Evolutionary conservation across 2,113 vertebrate species (phyloP), one percentile per base, ranked within the genome.

Genomic region (Oreotrochilus melanogaster): DNA sequence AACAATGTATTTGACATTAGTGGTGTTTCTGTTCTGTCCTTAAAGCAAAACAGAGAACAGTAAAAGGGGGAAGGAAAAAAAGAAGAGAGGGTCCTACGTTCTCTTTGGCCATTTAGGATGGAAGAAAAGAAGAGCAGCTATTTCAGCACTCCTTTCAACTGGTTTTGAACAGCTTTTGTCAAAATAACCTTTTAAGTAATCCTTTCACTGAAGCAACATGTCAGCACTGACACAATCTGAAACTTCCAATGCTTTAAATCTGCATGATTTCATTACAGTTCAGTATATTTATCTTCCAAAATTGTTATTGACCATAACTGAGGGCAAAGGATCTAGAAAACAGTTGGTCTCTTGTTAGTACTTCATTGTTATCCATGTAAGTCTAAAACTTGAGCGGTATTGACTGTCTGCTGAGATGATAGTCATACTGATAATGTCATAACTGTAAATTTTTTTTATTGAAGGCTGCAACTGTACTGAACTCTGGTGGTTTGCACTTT

Each of bases 341-440:
- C 1, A 30, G 13, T 21, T 67, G 24, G 6, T 19, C 0, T 39
- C 48, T 65, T 53, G 10, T 35, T 64, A 50, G 19, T 30, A 25
- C 3, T n/a, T 23, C 27, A 2, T 24, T 5, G 8, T 57, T 73
- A 88, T 61, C 21, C 18, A 43, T 0, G 0, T n/a, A 39, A 57
- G 18, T 45, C 31, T 78, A 28, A 91, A 80, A 53, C 19, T 42
- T 61, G 37, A 70, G 39, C n/a, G 42, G 24, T 27, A 39, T 27
- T 53, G 51, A 18, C 21, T 73, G 9, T 50, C 71, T 60, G 2
- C 30, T 25, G 57, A 71, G 33, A 4, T 35, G 30, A 22, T 2
- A 60, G n/a, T 50, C 43, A 18, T 28, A 39, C 31, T 42, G 21
- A 45, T 25, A 67, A 57, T 33, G 56, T 15, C 6, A 2, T 30